Base-by-base conservation (phyloP, 2,888 invertebrate genomes). In the Rhorus exstirpatorius region DNA sequence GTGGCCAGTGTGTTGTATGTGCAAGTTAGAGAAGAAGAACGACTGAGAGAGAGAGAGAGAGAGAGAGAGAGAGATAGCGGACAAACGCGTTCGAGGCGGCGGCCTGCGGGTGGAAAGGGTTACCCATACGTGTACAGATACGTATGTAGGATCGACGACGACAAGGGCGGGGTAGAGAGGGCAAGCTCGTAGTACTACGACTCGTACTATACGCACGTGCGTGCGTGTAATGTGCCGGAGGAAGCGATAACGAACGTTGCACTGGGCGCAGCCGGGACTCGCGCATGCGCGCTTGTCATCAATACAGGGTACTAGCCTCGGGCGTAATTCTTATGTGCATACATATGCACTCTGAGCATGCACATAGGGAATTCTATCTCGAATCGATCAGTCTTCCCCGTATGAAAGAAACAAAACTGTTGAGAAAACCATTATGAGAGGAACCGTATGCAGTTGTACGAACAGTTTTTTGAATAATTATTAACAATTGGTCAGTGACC, bases 161-260 rank as follows among this genome's bases (percentile, higher is more conserved):
- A 61, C 79, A 63, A 77, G 81, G 78, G 74, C 61, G 82, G 38
- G 77, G 83, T 78, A 65, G 53, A 79, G 79, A 76, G 83, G 85
- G 77, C 58, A 58, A 70, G 41, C 74, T 84, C 89, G 89, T 91
- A 92, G 91, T 92, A 92, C 92, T 91, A 92, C 91, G 91, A 79
- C 87, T 90, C 91, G 92, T 92, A 91, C 91, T 92, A 92, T 87
- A 88, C 88, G 89, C 89, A 91, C 91, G 90, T 91, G 91, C 90
- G 89, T 89, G 87, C 89, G 87, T 88, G 88, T 76, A 72, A 70
- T 31, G 6, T 24, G 68, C 79, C 21, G 63, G 58, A 61, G 61
- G 61, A 86, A 86, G 88, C 86, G 90, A 89, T 88, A 89, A 89
- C 89, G 88, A 88, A 85, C 72, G 71, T 51, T 81, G 76, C 81